Evolutionary conservation across 2,888 invertebrate species (phyloP).

Genomic region (Argynnis bischoffii): DNA sequence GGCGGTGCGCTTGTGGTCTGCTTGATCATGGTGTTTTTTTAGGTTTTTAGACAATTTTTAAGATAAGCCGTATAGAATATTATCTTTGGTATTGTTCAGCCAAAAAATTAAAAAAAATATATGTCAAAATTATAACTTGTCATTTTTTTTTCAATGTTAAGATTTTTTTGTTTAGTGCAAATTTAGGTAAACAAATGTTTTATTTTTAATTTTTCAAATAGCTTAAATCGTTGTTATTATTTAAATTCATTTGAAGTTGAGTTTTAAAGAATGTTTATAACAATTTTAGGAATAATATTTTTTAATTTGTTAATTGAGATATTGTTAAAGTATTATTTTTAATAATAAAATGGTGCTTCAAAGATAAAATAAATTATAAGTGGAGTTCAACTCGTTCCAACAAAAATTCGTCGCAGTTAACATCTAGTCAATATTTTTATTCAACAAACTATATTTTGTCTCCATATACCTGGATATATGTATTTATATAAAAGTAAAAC

Average conservation of each 20-base stretch:
- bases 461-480: neutral
- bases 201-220: neutral
- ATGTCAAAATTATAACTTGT: too few relatives aligned
- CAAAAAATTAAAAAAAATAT: too few relatives aligned
- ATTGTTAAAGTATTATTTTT: slow-evolving; percentile 8
- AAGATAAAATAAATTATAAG: neutral
- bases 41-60: too few relatives aligned
- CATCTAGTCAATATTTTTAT: neutral
- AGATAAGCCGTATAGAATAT: too few relatives aligned
- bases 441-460: neutral
- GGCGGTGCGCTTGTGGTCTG: too few relatives aligned
- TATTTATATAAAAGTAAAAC: neutral
- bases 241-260: slow-evolving; percentile 10
- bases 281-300: neutral
- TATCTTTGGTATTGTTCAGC: too few relatives aligned
- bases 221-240: neutral
- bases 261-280: slow-evolving; percentile 10
- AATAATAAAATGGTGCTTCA: slow-evolving; percentile 9
- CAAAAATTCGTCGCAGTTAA: neutral
- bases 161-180: too few relatives aligned
- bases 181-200: too few relatives aligned
- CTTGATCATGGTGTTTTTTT: too few relatives aligned
- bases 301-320: slow-evolving; percentile 1
- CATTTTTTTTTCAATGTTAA: too few relatives aligned
- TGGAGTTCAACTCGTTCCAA: slow-evolving; percentile 8